Percentiles rank a stretch among this genome's conserved stretches.
Evolutionary conservation across 2,113 vertebrate genomes (phyloP).

Genomic region (Macquaria australasica): DNA sequence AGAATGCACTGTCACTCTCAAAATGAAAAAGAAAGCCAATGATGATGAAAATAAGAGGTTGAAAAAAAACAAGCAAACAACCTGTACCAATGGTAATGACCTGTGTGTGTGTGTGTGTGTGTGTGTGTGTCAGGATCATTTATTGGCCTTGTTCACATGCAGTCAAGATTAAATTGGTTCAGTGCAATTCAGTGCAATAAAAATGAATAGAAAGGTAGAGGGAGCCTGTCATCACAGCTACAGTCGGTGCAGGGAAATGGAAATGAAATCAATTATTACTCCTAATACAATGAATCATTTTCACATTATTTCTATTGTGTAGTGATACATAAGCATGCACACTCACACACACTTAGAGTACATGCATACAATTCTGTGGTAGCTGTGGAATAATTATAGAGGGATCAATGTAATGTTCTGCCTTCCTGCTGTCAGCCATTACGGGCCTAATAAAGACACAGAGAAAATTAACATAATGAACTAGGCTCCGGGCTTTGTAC

Average conservation of each 20-base stretch:
- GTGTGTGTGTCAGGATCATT: constrained; percentile 15
- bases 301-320: constrained; percentile 8
- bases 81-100: not conserved
- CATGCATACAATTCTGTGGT: constrained; percentile 7
- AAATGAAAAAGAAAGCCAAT: not conserved
- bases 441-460: constrained; percentile 69
- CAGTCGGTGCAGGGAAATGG: not conserved
- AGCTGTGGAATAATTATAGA: constrained; percentile 65
- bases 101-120: not conserved
- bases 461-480: constrained; percentile 67
- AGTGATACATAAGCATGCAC: not conserved
- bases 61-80: not conserved
- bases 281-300: not conserved
- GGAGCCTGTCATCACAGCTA: not conserved
- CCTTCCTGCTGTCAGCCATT: constrained; percentile 68
- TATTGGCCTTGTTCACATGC: constrained; percentile 29
- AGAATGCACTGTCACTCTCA: not conserved
- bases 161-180: constrained; percentile 26
- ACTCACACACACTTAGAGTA: not conserved
- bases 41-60: not conserved
- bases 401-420: constrained; percentile 66
- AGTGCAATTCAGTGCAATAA: constrained; percentile 30
- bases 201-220: not conserved
- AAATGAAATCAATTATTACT: constrained; percentile 23
- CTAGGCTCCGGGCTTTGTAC: constrained; percentile 39